phyloP scores from a whole-genome alignment of 2,888 invertebrate genomes.

The Plebejus argus region DNA sequence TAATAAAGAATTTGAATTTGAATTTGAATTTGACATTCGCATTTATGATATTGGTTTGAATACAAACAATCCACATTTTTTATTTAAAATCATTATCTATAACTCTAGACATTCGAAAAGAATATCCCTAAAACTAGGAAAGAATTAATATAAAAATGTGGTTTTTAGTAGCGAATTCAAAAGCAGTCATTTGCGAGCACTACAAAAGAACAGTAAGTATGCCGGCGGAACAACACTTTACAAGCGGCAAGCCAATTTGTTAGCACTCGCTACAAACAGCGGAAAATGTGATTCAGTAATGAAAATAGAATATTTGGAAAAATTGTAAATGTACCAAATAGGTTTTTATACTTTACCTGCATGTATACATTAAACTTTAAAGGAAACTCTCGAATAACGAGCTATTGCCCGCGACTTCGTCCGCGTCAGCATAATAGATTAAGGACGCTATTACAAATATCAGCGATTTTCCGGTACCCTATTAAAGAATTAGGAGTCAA shows the following conservation, averaged over 20 bases:
- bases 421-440: too few relatives aligned
- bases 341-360: not conserved
- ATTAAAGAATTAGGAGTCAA: too few relatives aligned
- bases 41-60: too few relatives aligned
- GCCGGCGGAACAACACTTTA: not conserved
- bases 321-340: not conserved
- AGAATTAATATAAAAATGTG: not conserved
- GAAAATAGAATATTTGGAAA: not conserved
- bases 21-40: too few relatives aligned
- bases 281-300: slow-evolving; percentile 1
- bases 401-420: not conserved
- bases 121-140: not conserved
- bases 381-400: too few relatives aligned
- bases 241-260: slow-evolving; percentile 3
- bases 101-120: too few relatives aligned
- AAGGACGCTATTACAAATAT: too few relatives aligned
- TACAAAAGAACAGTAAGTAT: slow-evolving; percentile 6
- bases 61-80: too few relatives aligned
- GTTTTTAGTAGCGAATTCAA: not conserved
- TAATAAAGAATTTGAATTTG: too few relatives aligned
- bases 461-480: too few relatives aligned
- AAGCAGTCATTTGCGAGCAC: not conserved
- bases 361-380: too few relatives aligned
- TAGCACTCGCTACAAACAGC: not conserved
- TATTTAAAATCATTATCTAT: too few relatives aligned